Base-by-base conservation (phyloP, 2,888 invertebrate species). In the Pogonocherus hispidulus region DNA sequence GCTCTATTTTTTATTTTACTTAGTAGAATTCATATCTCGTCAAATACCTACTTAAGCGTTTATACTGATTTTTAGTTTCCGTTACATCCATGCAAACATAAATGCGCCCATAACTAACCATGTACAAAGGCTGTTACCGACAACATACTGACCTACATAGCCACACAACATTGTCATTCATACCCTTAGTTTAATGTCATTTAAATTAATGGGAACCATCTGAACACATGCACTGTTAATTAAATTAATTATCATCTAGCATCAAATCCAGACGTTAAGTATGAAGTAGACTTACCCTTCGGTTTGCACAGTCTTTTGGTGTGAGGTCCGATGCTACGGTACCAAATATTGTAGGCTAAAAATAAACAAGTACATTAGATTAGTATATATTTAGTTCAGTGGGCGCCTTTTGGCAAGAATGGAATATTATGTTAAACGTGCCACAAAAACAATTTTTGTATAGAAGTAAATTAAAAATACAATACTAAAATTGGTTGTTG, bases 331-430 rank as follows among this genome's bases (percentile, higher is more conserved):
- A 89, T 55, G 90, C 89, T 72, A 90, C 89, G 18, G 90, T 90
- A 66, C 90, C 90, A 79, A 90, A 90, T 77, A 90, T 90, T 67
- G 90, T 90, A 51, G 90, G 90, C 90, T 90, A 79, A 86, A 89
- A 82, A 83, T 81, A 81, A 83, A 84, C 72, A 71, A 62, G 67
- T 57, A 66, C 66, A 65, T 66, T 66, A 66, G 60, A n/a, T 66
- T 66, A 66, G 62, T 72, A 70, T 63, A 70, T 56, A 73, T 63
- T 66, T 54, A 46, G 44, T 60, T 63, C 35, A 35, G 67, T 62
- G 62, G 66, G 67, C 62, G 65, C 37, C 35, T 63, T 73, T 73
- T 72, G 74, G 74, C 74, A 72, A 69, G 49, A 37, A 57, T 55
- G 51, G 41, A 49, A 46, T 52, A 5, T 41, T 41, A 41, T 66